Base-by-base conservation (phyloP, 2,888 invertebrate species). In the Drosophila cracens region DNA sequence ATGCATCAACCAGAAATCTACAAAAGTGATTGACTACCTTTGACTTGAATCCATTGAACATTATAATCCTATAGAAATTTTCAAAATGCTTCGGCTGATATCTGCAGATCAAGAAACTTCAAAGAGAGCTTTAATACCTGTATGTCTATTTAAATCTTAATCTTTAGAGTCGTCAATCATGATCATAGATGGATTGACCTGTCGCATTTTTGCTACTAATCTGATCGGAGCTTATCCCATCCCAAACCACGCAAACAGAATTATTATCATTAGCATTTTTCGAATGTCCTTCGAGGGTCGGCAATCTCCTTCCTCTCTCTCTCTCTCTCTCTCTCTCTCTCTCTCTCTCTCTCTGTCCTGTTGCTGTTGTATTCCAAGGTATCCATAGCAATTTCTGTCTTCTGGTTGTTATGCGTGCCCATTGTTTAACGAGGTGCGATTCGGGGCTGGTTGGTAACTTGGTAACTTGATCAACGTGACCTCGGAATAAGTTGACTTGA, bases 391-490 rank as follows among this genome's bases (percentile, higher is more conserved):
- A 70, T 78, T 60, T 62, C 10, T 62, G 70, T 56, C 53, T 51
- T n/a, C 33, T 57, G 38, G 4, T 5, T 40, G 21, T 40, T 57
- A 21, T 56, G 13, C 25, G 16, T 46, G 46, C 8, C 4, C 46
- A 46, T 16, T 46, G 36, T 29, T 54, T 70, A 79, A 81, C 68
- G 78, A 74, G 66, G 61, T 69, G 67, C 61, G 66, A 49, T 56
- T 53, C 56, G 52, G 59, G 58, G 48, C 59, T 65, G 71, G 36
- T 53, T 53, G 34, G 33, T 3, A 21, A 34, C 7, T 27, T 38
- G 56, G 86, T 88, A 89, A 90, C 86, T 83, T 86, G 88, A 87
- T 83, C 81, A 79, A 76, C 76, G 71, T 83, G 90, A 86, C 87
- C 87, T 90, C 88, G 87, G 33, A 66, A 76, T 74, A 80, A 79